These are phyloP conservation scores for Dolichomitus sp. DNA, from an alignment of 2,888 invertebrate species.

Conservation along the genomic window DNA sequence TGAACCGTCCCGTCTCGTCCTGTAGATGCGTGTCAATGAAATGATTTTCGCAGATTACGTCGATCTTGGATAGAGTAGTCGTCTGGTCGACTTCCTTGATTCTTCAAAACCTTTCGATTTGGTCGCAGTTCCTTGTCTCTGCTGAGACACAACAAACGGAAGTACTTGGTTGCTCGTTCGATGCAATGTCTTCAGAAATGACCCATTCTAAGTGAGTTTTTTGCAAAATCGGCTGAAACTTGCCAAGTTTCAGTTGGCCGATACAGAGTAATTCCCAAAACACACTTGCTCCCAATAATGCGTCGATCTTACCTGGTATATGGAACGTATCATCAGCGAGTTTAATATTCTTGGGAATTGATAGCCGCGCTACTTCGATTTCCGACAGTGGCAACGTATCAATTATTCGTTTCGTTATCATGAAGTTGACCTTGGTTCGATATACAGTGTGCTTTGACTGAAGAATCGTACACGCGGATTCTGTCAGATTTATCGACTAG, in stretches of 20 bases:
- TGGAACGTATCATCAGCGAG: constrained; percentile 59
- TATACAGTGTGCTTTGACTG: constrained; percentile 52
- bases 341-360: constrained; percentile 41
- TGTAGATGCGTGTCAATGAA: not conserved
- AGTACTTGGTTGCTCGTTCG: not conserved
- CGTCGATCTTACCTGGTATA: constrained; percentile 1
- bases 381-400: constrained; percentile 38
- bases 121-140: not conserved
- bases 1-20: not conserved
- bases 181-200: not conserved
- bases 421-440: constrained; percentile 33
- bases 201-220: constrained; percentile 25
- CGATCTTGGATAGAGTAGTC: not conserved
- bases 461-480: constrained; percentile 16
- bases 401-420: constrained; percentile 56
- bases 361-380: not conserved
- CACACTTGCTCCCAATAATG: constrained; percentile 1
- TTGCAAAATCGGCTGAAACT: constrained; percentile 1
- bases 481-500: constrained; percentile 7
- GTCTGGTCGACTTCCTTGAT: constrained; percentile 5
- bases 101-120: constrained; percentile 13
- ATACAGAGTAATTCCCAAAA: not conserved
- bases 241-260: not conserved
- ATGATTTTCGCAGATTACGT: not conserved
- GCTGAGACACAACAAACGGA: not conserved